Evolutionary conservation across 2,888 invertebrate genomes (phyloP).

Genomic region (Thysanoteuthis rhombus): DNA sequence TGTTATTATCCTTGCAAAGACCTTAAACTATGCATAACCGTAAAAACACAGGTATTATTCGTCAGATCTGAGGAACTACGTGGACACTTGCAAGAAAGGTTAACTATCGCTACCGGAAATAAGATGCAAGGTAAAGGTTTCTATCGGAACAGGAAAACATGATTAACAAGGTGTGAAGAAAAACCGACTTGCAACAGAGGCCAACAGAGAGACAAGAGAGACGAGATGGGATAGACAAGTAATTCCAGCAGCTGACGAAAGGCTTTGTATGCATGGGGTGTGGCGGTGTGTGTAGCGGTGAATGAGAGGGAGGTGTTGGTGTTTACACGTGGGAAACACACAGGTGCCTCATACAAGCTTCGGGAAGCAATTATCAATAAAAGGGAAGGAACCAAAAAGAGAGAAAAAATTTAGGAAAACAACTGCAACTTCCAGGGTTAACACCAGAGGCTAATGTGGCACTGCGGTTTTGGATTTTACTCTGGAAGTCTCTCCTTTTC

Average conservation of each 20-base stretch:
- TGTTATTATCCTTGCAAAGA: neutral
- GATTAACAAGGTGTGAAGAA: conserved; percentile 1
- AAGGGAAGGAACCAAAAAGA: neutral
- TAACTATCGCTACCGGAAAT: conserved; percentile 12
- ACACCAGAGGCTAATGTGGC: conserved; percentile 12
- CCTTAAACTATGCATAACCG: neutral
- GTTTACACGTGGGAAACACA: neutral
- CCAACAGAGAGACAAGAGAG: neutral
- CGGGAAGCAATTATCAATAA: neutral
- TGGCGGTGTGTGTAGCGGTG: neutral
- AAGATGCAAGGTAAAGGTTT: neutral
- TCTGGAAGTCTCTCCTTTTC: neutral
- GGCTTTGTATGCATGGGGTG: neutral
- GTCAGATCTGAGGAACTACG: neutral
- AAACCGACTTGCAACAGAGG: too few species aligned
- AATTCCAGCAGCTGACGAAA: neutral
- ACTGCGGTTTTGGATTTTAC: neutral
- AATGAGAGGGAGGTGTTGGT: neutral
- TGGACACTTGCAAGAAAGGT: conserved; percentile 1
- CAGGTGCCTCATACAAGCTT: conserved; percentile 12
- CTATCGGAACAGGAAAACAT: neutral
- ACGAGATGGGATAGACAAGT: neutral
- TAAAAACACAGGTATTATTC: neutral
- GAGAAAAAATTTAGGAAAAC: neutral
- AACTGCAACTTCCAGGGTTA: neutral